A percentile compares a stretch with the other conserved stretches of the same genome.
Evolutionary conservation across 2,888 invertebrate genomes (phyloP).

Genomic region (Ferrisia virgata): DNA sequence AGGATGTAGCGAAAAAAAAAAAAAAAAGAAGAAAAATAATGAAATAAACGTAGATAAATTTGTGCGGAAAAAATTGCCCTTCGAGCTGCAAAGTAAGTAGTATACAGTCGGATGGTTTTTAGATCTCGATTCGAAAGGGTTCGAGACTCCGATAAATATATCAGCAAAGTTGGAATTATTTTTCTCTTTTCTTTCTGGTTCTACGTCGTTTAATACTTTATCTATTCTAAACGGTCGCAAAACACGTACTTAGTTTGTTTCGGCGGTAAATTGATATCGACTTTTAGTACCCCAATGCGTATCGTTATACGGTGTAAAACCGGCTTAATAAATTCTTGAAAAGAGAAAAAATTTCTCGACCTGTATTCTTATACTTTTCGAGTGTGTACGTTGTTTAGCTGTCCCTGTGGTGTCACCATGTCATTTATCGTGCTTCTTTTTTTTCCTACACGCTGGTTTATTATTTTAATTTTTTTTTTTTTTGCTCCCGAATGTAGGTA

Average conservation of each 20-base stretch:
- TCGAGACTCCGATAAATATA: background rate
- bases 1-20: background rate
- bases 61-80: background rate
- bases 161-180: background rate
- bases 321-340: background rate
- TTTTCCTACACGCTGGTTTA: background rate
- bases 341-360: background rate
- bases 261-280: background rate
- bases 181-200: background rate
- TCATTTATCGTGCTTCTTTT: background rate
- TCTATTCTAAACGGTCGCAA: constrained; percentile 3
- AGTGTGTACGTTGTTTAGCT: background rate
- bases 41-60: background rate
- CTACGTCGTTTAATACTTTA: background rate
- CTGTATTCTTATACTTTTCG: no score
- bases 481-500: no score
- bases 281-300: background rate
- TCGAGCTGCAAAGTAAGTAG: background rate
- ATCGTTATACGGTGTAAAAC: background rate
- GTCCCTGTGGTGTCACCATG: background rate
- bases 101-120: background rate
- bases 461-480: background rate
- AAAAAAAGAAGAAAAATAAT: background rate
- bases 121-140: background rate
- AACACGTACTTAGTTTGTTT: background rate